phyloP scores from a whole-genome alignment of 2,797 vertebrate genomes.

The Gymnodraco acuticeps region DNA sequence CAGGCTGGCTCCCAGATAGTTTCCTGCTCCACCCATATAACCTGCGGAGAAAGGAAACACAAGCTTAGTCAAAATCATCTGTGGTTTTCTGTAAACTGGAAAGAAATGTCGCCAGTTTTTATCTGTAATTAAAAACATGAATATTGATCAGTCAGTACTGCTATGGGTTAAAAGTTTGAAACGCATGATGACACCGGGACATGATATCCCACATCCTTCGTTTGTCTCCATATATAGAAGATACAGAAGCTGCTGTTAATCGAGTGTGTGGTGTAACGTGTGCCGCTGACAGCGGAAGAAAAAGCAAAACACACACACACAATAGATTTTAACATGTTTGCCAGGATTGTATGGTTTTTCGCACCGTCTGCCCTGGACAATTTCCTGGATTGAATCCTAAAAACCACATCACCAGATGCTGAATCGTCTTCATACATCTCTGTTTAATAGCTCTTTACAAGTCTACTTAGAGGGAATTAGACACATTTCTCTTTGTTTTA shows the following conservation, averaged over 20 bases:
- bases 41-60: slow-evolving; percentile 70
- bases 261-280: slow-evolving; percentile 11
- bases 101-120: not conserved
- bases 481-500: not conserved
- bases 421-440: not conserved
- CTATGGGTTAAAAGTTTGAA: not conserved
- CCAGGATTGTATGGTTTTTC: slow-evolving; percentile 34
- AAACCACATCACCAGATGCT: slow-evolving; percentile 51
- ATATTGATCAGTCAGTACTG: not conserved
- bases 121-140: not conserved
- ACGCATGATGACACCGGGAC: slow-evolving; percentile 9
- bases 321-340: slow-evolving; percentile 36
- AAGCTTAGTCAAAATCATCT: not conserved
- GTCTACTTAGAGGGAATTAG: not conserved
- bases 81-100: slow-evolving; percentile 3
- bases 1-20: slow-evolving; percentile 72
- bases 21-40: slow-evolving; percentile 71
- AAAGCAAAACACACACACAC: slow-evolving; percentile 17
- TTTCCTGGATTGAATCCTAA: slow-evolving; percentile 49
- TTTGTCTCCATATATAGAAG: slow-evolving; percentile 26
- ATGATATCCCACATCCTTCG: not conserved
- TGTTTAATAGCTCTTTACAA: not conserved
- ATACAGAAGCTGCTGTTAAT: not conserved
- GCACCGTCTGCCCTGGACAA: slow-evolving; percentile 20
- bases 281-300: slow-evolving; percentile 26